phyloP scores from a whole-genome alignment of 2,888 invertebrate genomes.

The Xylota sylvarum region DNA sequence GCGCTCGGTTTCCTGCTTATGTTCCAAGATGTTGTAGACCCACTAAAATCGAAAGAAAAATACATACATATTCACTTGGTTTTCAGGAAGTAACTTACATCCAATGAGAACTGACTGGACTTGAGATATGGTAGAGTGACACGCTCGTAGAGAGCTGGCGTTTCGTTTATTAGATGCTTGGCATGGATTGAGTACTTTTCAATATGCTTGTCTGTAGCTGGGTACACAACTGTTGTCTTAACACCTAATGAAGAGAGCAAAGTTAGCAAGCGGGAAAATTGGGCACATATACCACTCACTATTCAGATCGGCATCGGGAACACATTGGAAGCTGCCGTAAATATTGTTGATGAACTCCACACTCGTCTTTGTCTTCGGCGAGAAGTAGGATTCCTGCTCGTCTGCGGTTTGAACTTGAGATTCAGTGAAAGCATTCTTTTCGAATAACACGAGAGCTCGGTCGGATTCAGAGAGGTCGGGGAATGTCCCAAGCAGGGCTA shows the following conservation, averaged over 20 bases:
- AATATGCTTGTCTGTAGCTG: slow-evolving; percentile 97
- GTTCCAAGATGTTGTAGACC: slow-evolving; percentile 98
- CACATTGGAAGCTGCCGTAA: slow-evolving; percentile 92
- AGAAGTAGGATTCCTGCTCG: slow-evolving; percentile 86
- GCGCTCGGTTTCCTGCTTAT: slow-evolving; percentile 94
- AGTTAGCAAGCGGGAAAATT: no score
- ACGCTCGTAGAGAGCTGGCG: slow-evolving; percentile 91
- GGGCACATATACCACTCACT: slow-evolving; percentile 85
- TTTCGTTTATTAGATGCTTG: slow-evolving; percentile 92
- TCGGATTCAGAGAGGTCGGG: slow-evolving; percentile 85
- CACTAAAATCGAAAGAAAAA: slow-evolving; percentile 88
- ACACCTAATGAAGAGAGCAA: slow-evolving; percentile 84
- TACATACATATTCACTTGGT: slow-evolving; percentile 1
- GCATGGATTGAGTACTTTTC: slow-evolving; percentile 92
- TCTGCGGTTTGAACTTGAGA: slow-evolving; percentile 81
- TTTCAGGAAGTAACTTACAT: slow-evolving; percentile 86
- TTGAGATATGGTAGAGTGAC: slow-evolving; percentile 92
- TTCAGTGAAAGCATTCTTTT: slow-evolving; percentile 91
- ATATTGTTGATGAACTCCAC: slow-evolving; percentile 93
- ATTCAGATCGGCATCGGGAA: slow-evolving; percentile 87
- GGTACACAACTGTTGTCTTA: slow-evolving; percentile 95
- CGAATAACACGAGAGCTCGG: slow-evolving; percentile 90
- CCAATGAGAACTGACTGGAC: slow-evolving; percentile 90
- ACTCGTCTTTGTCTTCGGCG: slow-evolving; percentile 86
- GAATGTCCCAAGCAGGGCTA: slow-evolving; percentile 90